phyloP scores from a whole-genome alignment of 2,888 invertebrate species.

The Monoplex corrugatus region DNA sequence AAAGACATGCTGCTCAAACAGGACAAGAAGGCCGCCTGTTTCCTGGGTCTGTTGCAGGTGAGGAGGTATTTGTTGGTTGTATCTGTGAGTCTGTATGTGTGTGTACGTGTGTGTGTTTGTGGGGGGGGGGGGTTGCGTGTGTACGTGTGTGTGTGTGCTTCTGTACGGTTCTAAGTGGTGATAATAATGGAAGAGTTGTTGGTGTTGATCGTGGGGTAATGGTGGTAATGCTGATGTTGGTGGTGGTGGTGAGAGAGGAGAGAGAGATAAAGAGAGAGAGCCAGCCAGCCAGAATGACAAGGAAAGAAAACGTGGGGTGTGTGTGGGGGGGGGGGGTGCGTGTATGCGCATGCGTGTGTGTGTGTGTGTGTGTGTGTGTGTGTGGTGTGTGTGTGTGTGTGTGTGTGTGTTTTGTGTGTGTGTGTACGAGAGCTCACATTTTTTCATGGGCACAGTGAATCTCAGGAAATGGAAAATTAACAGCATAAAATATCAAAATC shows the following conservation, averaged over 20 bases:
- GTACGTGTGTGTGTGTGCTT: not conserved
- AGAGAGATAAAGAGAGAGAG: slow-evolving; percentile 13
- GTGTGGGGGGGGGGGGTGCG: no score
- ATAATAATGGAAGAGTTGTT: not conserved
- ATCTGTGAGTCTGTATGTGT: not conserved
- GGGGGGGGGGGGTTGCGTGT: not conserved
- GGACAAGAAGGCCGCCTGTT: slow-evolving; percentile 73
- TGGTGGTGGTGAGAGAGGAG: not conserved
- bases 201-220: no score
- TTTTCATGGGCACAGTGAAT: no score
- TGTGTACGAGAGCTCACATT: not conserved
- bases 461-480: no score
- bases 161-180: no score
- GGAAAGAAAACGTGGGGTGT: no score
- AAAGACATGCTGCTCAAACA: slow-evolving; percentile 70
- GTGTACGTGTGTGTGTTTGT: not conserved
- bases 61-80: not conserved
- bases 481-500: no score
- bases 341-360: no score
- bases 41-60: slow-evolving; percentile 69
- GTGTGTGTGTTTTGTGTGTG: not conserved
- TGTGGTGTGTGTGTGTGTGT: not conserved
- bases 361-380: not conserved
- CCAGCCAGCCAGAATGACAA: no score
- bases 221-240: no score